Evolutionary conservation across 2,888 invertebrate genomes (phyloP).

Genomic region (Lasioglossum pauxillum): DNA sequence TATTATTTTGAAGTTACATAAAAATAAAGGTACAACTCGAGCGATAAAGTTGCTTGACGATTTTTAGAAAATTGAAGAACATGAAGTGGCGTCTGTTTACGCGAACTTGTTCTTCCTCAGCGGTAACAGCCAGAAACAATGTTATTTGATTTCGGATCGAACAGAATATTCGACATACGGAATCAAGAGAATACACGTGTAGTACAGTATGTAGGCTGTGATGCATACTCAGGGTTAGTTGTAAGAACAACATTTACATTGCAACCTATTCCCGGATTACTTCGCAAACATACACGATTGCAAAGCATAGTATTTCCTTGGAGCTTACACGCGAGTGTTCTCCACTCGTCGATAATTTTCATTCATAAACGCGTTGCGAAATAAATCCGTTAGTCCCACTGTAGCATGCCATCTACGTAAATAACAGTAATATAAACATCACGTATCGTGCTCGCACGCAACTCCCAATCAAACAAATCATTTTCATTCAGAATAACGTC

Average conservation of each 20-base stretch:
- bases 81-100: background rate
- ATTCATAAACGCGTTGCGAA: background rate
- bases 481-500: no score
- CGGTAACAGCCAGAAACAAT: background rate
- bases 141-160: background rate
- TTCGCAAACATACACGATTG: background rate
- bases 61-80: no score
- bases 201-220: background rate
- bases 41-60: no score
- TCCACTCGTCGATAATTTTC: background rate
- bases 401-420: background rate
- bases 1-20: no score
- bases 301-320: background rate
- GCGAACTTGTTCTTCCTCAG: background rate
- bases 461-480: no score
- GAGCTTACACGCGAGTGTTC: background rate
- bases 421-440: background rate
- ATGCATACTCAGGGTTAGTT: background rate
- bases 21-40: no score
- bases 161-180: background rate
- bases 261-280: background rate
- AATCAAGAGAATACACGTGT: background rate
- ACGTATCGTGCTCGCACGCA: no score
- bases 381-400: background rate
- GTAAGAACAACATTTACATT: conserved; percentile 7